Evolutionary conservation across 2,797 vertebrate species (phyloP).

Genomic region (Clarias fuscus): DNA sequence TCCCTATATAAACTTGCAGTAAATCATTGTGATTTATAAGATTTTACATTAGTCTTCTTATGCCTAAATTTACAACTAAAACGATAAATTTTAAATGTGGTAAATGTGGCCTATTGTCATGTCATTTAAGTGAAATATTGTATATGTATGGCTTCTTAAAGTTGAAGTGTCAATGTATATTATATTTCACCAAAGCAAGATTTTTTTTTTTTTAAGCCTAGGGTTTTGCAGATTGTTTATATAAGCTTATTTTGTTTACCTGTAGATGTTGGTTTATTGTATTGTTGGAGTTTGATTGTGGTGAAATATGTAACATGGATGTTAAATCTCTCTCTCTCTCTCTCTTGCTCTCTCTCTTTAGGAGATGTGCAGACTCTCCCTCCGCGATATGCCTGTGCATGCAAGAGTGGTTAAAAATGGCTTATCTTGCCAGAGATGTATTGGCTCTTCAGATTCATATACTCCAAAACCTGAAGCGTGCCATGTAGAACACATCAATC

Average conservation of each 20-base stretch:
- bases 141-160: not conserved
- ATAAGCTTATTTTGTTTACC: not conserved
- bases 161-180: not conserved
- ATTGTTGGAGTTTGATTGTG: constrained; percentile 47
- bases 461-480: constrained; percentile 73
- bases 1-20: no score
- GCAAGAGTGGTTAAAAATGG: constrained; percentile 65
- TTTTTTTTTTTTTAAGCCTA: not conserved
- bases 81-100: not conserved
- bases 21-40: no score
- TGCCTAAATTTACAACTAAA: not conserved
- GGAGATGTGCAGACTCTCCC: constrained; percentile 63
- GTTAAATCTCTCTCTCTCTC: constrained; percentile 27
- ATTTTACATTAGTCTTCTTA: no score
- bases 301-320: constrained; percentile 28
- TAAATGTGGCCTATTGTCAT: not conserved
- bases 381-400: constrained; percentile 79
- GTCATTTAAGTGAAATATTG: not conserved
- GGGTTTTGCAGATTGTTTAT: constrained; percentile 13
- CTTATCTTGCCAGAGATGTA: constrained; percentile 80
- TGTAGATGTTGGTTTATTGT: constrained; percentile 39
- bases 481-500: constrained; percentile 59
- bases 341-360: constrained; percentile 48
- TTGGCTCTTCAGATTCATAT: constrained; percentile 78
- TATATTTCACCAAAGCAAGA: not conserved